A percentile compares a stretch with the other conserved stretches of the same genome.
These are phyloP conservation scores for Cynopterus brachyotis DNA, from an alignment of 2,113 vertebrate genomes.

Conservation along the genomic window DNA sequence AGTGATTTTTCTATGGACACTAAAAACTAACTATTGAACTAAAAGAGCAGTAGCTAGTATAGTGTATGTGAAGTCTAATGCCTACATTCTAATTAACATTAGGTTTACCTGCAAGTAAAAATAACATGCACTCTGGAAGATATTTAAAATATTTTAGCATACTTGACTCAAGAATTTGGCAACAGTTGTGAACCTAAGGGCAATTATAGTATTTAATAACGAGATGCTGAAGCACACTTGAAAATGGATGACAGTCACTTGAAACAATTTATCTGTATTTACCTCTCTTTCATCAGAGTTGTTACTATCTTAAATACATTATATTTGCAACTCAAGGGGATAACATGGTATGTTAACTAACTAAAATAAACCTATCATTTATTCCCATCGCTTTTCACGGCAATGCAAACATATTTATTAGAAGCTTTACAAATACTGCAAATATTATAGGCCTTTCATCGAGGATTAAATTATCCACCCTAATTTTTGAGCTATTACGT, in stretches of 20 bases:
- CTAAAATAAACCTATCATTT: constrained; percentile 8
- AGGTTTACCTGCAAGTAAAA: constrained; percentile 11
- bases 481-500: not conserved
- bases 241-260: not conserved
- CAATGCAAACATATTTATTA: not conserved
- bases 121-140: not conserved
- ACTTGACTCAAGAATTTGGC: not conserved
- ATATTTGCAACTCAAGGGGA: constrained; percentile 20
- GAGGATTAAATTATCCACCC: constrained; percentile 2
- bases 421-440: not conserved
- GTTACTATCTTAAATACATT: not conserved
- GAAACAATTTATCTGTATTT: not conserved
- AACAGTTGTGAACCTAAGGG: not conserved
- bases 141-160: not conserved
- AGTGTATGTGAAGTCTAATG: constrained; percentile 43
- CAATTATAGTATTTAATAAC: not conserved
- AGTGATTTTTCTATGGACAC: constrained; percentile 51
- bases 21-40: constrained; percentile 57
- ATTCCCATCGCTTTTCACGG: constrained; percentile 18
- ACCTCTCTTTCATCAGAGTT: not conserved
- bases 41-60: constrained; percentile 55
- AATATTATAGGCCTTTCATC: not conserved
- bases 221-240: not conserved
- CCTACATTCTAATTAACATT: constrained; percentile 58
- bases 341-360: not conserved